A percentile compares a stretch with the other conserved stretches of the same genome.
These are phyloP conservation scores for Drosophila hamatofila DNA, from an alignment of 2,888 invertebrate species.

Conservation along the genomic window DNA sequence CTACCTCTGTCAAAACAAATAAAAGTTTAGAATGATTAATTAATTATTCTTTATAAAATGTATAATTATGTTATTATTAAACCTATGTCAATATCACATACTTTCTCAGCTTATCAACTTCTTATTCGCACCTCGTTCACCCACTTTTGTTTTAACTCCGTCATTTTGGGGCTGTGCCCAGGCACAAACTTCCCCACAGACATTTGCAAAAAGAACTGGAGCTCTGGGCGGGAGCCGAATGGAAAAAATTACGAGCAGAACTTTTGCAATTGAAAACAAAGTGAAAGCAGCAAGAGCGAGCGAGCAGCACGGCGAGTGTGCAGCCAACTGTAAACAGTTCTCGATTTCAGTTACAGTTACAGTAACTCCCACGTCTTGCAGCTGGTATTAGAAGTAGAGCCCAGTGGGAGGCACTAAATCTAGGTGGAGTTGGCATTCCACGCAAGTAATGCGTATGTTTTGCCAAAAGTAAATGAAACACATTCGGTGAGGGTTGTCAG, in stretches of 20 bases:
- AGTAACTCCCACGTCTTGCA: slow-evolving; percentile 41
- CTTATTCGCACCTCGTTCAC: slow-evolving; percentile 14
- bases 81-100: background rate
- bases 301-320: slow-evolving; percentile 35
- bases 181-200: slow-evolving; percentile 23
- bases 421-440: background rate
- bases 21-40: too few relatives aligned
- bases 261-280: slow-evolving; percentile 73
- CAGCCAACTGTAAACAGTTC: slow-evolving; percentile 58
- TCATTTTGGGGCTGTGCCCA: slow-evolving; percentile 6
- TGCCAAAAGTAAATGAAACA: slow-evolving; percentile 32
- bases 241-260: slow-evolving; percentile 50
- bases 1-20: too few relatives aligned
- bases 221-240: background rate
- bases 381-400: slow-evolving; percentile 12
- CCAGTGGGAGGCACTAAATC: background rate
- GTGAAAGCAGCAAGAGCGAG: slow-evolving; percentile 34
- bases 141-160: slow-evolving; percentile 19
- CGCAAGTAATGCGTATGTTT: slow-evolving; percentile 6
- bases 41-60: too few relatives aligned
- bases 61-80: background rate
- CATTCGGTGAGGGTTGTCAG: slow-evolving; percentile 42
- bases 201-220: slow-evolving; percentile 21
- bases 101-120: background rate
- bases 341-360: slow-evolving; percentile 40